Evolutionary conservation across 2,888 invertebrate genomes (phyloP).

Genomic region (Mythimna vitellina): DNA sequence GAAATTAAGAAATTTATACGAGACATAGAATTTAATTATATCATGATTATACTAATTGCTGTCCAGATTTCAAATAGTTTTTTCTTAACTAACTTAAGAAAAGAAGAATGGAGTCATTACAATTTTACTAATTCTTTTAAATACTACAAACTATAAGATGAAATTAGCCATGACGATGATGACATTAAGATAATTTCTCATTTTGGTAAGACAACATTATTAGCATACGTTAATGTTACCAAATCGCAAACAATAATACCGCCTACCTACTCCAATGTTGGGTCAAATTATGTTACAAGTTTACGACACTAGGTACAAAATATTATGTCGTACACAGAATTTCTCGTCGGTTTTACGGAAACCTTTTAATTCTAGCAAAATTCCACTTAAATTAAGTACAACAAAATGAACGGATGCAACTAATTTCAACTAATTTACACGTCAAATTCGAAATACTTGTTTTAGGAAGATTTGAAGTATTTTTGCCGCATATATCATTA

Average conservation of each 20-base stretch:
- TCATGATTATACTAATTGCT: constrained; percentile 6
- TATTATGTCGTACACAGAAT: constrained; percentile 11
- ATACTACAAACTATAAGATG: constrained; percentile 26
- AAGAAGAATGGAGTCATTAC: background rate
- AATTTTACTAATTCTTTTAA: constrained; percentile 26
- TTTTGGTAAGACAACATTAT: constrained; percentile 58
- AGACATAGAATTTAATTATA: background rate
- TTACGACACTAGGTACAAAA: background rate
- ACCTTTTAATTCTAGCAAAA: constrained; percentile 38
- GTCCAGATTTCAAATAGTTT: constrained; percentile 4
- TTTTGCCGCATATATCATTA: background rate
- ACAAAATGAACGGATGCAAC: constrained; percentile 42
- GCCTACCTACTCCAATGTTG: constrained; percentile 47
- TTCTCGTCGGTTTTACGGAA: constrained; percentile 36
- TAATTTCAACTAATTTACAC: constrained; percentile 44
- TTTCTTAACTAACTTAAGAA: background rate
- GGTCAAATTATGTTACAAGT: constrained; percentile 23
- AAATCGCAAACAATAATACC: constrained; percentile 42
- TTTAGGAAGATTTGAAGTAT: constrained; percentile 21
- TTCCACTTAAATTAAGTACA: constrained; percentile 42
- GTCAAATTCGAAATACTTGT: background rate
- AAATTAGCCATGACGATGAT: constrained; percentile 43
- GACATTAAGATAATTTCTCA: constrained; percentile 41
- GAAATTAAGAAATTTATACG: constrained; percentile 1
- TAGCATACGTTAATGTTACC: constrained; percentile 39